Base-by-base conservation (phyloP, 2,888 invertebrate species). In the Suillia variegata region DNA sequence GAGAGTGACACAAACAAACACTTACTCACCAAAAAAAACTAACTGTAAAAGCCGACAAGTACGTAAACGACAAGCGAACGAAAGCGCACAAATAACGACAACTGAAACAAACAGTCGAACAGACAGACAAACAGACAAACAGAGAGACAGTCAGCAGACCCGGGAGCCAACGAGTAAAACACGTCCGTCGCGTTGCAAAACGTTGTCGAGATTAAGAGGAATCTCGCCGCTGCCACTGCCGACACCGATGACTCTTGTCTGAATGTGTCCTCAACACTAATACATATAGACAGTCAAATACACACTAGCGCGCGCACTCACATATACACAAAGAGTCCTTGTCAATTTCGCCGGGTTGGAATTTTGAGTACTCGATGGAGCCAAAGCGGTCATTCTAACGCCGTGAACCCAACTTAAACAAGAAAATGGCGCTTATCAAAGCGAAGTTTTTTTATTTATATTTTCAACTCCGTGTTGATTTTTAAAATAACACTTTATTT, bases 281-380 rank as follows among this genome's bases (percentile, higher is more conserved):
- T 8, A 49, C 48, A 49, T 21, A 48, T 13, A 55, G 5, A 21
- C 51, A 38, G 24, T 33, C 33, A 53, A 33, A 58, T 47, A 61
- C 63, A 54, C 62, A 22, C 34, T 22, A 64, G 66, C 67, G 65
- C 61, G 66, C 59, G 57, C 8, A 54, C 54, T 15, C 17, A 12
- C 31, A 54, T 56, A 56, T 52, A 60, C 57, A 48, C 58, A 62
- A 22, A 34, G 3, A n/a, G 45, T 49, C 45, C 17, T 45, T 45
- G 45, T 20, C 17, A 45, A 45, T 45, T 45, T 45, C 17, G 45
- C 45, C 45, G 45, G 45, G 45, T 45, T 45, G 45, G 18, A 45
- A 18, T 18, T n/a, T n/a, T 5, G 6, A 17, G 17, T 45, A 20
- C 45, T 45, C 45, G 18, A 6, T 20, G 20, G 6, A 20, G 15